Evolutionary conservation across 2,888 invertebrate species (phyloP).

Genomic region (Clistopyga incitator): DNA sequence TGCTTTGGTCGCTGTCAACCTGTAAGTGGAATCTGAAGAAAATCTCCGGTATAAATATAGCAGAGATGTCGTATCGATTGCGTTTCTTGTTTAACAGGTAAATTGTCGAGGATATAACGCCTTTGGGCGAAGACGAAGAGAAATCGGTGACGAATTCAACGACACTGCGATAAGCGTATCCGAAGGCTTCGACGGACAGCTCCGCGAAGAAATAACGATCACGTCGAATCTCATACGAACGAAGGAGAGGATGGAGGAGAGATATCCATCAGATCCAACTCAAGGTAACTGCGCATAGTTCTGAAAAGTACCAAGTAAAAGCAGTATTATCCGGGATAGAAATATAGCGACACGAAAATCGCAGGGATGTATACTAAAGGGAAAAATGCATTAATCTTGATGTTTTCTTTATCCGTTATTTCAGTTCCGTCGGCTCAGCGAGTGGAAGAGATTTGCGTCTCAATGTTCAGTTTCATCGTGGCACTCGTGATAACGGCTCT

Average conservation of each 20-base stretch:
- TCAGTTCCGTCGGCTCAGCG: slow-evolving; percentile 86
- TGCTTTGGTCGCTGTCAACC: slow-evolving; percentile 98
- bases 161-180: slow-evolving; percentile 87
- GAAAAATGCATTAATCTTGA: slow-evolving; percentile 17
- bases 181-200: slow-evolving; percentile 89
- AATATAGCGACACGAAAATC: no score
- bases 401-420: slow-evolving; percentile 70
- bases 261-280: slow-evolving; percentile 90
- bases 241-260: slow-evolving; percentile 93
- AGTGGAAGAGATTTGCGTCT: slow-evolving; percentile 95
- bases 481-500: slow-evolving; percentile 96
- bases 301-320: no score
- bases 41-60: no score
- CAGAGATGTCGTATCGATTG: neutral
- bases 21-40: slow-evolving; percentile 85
- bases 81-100: slow-evolving; percentile 86
- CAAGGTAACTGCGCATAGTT: no score
- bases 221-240: slow-evolving; percentile 96
- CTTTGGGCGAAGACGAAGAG: slow-evolving; percentile 92
- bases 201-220: slow-evolving; percentile 96
- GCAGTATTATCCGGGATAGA: no score
- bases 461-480: slow-evolving; percentile 96
- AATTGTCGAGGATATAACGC: slow-evolving; percentile 97
- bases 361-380: no score
- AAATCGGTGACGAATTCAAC: slow-evolving; percentile 85